phyloP scores from a whole-genome alignment of 2,888 invertebrate genomes.

The Ectemnius cavifrons region DNA sequence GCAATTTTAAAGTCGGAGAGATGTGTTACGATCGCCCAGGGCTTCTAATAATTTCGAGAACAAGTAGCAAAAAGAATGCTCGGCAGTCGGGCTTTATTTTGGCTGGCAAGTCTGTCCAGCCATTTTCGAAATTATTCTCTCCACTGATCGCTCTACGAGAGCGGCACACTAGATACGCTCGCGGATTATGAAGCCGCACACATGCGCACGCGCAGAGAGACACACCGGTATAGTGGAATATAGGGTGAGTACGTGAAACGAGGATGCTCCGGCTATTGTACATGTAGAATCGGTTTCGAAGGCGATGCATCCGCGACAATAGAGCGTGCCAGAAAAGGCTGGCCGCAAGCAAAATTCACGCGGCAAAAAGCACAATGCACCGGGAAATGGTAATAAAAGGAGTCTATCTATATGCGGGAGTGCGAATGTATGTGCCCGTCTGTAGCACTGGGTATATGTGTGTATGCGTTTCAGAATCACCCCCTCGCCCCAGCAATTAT shows the following conservation, averaged over 20 bases:
- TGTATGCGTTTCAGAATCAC: background rate
- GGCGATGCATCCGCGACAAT: slow-evolving; percentile 37
- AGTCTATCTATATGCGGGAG: slow-evolving; percentile 12
- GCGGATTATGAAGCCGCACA: slow-evolving; percentile 51
- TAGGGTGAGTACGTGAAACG: no score
- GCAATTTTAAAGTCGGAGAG: no score
- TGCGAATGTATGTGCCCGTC: no score
- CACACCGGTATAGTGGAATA: background rate
- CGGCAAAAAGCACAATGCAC: slow-evolving; percentile 3
- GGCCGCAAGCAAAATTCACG: slow-evolving; percentile 15
- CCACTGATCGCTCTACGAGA: slow-evolving; percentile 52
- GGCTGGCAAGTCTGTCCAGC: slow-evolving; percentile 58
- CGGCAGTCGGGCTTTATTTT: slow-evolving; percentile 61
- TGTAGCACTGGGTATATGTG: background rate
- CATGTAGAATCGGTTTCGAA: slow-evolving; percentile 21
- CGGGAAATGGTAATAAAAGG: slow-evolving; percentile 35
- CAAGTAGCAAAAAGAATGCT: slow-evolving; percentile 64
- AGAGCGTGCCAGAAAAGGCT: background rate
- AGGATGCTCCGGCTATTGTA: no score
- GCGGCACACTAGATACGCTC: slow-evolving; percentile 29
- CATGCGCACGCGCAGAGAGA: background rate
- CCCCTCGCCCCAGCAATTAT: no score
- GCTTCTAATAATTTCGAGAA: slow-evolving; percentile 65
- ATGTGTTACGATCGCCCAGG: slow-evolving; percentile 60
- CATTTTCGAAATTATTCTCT: slow-evolving; percentile 61